phyloP scores from a whole-genome alignment of 2,888 invertebrate species.

The Ganaspis brasiliensis region DNA sequence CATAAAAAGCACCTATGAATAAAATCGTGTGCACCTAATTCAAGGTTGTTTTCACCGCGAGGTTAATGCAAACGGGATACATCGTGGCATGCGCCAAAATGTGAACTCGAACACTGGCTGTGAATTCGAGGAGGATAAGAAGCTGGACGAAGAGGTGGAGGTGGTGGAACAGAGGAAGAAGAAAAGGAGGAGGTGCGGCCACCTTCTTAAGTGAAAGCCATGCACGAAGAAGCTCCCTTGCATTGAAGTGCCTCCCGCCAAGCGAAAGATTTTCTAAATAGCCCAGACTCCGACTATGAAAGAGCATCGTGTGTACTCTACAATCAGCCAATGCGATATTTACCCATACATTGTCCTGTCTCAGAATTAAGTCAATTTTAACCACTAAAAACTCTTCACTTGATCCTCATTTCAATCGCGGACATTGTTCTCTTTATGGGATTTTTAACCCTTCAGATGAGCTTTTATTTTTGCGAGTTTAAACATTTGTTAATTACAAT shows the following conservation, averaged over 20 bases:
- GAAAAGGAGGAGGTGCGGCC: slow-evolving; percentile 58
- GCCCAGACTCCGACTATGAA: slow-evolving; percentile 64
- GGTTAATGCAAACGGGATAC: slow-evolving; percentile 33
- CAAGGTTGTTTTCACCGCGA: slow-evolving; percentile 29
- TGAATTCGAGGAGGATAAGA: slow-evolving; percentile 46
- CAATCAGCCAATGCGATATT: slow-evolving; percentile 68
- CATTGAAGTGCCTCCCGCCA: slow-evolving; percentile 69
- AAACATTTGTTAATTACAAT: neutral
- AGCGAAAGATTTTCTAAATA: slow-evolving; percentile 74
- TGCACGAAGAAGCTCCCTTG: slow-evolving; percentile 66
- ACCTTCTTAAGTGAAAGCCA: slow-evolving; percentile 69
- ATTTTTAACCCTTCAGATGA: neutral
- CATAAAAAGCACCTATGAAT: slow-evolving; percentile 12
- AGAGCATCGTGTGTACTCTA: slow-evolving; percentile 46
- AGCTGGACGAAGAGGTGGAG: slow-evolving; percentile 18
- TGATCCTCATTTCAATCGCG: neutral
- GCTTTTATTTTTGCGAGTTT: neutral
- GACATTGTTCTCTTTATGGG: neutral
- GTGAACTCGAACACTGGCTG: slow-evolving; percentile 62
- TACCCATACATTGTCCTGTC: slow-evolving; percentile 66
- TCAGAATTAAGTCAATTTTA: slow-evolving; percentile 55
- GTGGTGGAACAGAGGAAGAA: slow-evolving; percentile 49
- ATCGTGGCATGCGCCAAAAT: slow-evolving; percentile 67
- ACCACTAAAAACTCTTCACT: slow-evolving; percentile 25
- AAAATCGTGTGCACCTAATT: slow-evolving; percentile 32